These are phyloP conservation scores for Adelognathus sp. DNA, from an alignment of 2,888 invertebrate genomes.

Conservation along the genomic window DNA sequence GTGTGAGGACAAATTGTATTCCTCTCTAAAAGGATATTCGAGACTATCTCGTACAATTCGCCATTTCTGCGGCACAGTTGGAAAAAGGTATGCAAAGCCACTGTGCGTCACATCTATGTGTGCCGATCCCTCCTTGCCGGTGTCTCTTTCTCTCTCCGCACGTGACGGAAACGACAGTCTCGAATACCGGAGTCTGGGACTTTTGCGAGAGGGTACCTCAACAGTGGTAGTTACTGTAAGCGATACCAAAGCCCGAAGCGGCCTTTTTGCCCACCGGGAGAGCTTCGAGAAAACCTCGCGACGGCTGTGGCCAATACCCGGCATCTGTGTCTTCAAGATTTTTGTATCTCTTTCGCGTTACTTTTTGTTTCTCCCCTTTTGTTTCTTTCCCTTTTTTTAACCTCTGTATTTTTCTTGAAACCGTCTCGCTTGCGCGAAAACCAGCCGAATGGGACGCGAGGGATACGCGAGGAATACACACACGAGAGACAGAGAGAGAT, in stretches of 20 bases:
- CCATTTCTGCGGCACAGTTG: not conserved
- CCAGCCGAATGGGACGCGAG: slow-evolving; percentile 26
- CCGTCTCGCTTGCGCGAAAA: slow-evolving; percentile 21
- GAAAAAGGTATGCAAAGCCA: not conserved
- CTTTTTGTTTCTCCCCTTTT: not conserved
- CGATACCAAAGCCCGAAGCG: slow-evolving; percentile 29
- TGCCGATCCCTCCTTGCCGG: slow-evolving; percentile 11
- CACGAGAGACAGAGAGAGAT: slow-evolving; percentile 35
- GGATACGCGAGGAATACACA: no score
- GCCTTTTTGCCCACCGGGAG: slow-evolving; percentile 21
- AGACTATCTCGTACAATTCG: not conserved
- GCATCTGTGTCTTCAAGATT: slow-evolving; percentile 58
- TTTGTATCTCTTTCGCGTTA: slow-evolving; percentile 32
- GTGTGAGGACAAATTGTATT: not conserved
- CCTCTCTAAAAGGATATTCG: not conserved
- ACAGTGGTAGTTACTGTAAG: slow-evolving; percentile 40
- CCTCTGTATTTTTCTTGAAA: slow-evolving; percentile 22
- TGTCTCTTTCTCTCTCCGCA: slow-evolving; percentile 49
- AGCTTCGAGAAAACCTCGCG: not conserved
- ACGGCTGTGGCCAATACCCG: slow-evolving; percentile 58
- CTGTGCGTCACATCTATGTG: slow-evolving; percentile 1
- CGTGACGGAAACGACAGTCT: slow-evolving; percentile 52
- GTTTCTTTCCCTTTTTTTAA: slow-evolving; percentile 5
- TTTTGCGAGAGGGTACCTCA: not conserved
- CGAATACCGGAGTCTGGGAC: slow-evolving; percentile 19